Evolutionary conservation across 2,888 invertebrate genomes (phyloP), one percentile per base, ranked within the genome.

Genomic region (Cremastinae sp.): DNA sequence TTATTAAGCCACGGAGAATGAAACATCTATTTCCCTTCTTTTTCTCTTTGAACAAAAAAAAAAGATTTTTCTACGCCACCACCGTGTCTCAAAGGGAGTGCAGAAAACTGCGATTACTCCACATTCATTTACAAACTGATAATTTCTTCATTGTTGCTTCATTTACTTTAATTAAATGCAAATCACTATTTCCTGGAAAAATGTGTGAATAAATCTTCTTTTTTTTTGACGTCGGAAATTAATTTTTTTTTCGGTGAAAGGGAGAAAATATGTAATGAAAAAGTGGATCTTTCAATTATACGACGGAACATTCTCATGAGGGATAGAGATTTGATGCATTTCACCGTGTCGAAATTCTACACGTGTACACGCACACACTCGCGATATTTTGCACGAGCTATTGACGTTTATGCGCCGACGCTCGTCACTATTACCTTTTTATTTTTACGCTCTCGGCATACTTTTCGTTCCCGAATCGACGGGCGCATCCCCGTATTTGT

Each of bases 1-100:
- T 66, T 45, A 10, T 49, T 65, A 16, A 41, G 49, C 47, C n/a
- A 49, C 16, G 66, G 20, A 64, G 49, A 28, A 53, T 51, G 38
- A 12, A 22, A n/a, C 28, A 28, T 2, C 20, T n/a, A 51, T 66
- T 73, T 45, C 51, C 18, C 36, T 41, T 41, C n/a, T 9, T 38
- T 9, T 18, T 16, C 34, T 14, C 38, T 20, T 4, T 2, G 5
- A 28, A 28, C 28, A 28, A 28, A 28, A 28, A 28, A 28, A 28
- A 65, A 65, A 65, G 20, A 5, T 49, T 7, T 16, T 53, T 20
- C 14, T 43, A 3, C 34, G 0, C 16, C 10, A 28, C 41, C 16
- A 10, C 5, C n/a, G 18, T 2, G 8, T 62, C 8, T n/a, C 18
- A 7, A 18, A 18, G 9, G 18, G 22, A n/a, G 22, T 14, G 20